A percentile compares a stretch with the other conserved stretches of the same genome.
phyloP scores from a whole-genome alignment of 2,797 vertebrate species.

The Poecilia velifera region DNA sequence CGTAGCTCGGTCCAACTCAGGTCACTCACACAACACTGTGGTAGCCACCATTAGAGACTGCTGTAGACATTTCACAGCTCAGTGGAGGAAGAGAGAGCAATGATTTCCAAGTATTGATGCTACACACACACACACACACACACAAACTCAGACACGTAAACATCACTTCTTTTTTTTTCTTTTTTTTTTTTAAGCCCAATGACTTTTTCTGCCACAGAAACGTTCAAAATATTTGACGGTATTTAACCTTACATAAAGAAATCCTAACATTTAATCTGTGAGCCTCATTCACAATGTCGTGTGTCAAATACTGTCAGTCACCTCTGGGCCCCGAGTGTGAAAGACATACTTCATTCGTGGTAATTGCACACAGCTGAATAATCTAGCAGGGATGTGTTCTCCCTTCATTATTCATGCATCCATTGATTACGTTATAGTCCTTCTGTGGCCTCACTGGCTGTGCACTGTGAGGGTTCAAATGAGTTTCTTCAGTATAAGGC shows the following conservation, averaged over 20 bases:
- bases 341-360: constrained; percentile 33
- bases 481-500: constrained; percentile 61
- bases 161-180: not conserved
- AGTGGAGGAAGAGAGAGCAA: constrained; percentile 51
- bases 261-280: not conserved
- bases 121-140: constrained; percentile 32
- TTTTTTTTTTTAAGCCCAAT: not conserved
- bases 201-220: not conserved
- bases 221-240: not conserved
- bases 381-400: constrained; percentile 24
- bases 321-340: constrained; percentile 9
- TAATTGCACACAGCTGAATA: constrained; percentile 30
- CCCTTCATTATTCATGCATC: constrained; percentile 17
- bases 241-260: not conserved
- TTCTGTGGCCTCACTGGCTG: constrained; percentile 35
- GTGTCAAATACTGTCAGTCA: constrained; percentile 14
- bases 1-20: constrained; percentile 24
- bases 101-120: constrained; percentile 41
- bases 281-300: constrained; percentile 1
- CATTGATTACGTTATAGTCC: constrained; percentile 29
- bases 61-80: constrained; percentile 56
- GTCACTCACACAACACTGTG: constrained; percentile 29
- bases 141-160: constrained; percentile 18
- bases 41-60: constrained; percentile 42
- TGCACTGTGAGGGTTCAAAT: constrained; percentile 57